Base-by-base conservation (phyloP, 1,140 invertebrate species). In the Chymomyza costata region DNA sequence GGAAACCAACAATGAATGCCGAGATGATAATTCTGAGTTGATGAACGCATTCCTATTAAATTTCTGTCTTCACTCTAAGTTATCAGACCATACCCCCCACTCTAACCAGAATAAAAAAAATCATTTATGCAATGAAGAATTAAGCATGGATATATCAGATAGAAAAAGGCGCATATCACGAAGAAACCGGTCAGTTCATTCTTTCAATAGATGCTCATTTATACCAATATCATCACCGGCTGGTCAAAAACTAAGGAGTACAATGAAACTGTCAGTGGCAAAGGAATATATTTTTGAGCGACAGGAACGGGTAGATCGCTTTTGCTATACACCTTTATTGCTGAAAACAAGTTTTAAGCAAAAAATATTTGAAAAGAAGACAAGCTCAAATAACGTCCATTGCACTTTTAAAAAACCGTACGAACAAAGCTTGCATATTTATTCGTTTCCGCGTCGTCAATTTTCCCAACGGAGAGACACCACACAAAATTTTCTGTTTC, bases 201-300 rank as follows among this genome's bases (percentile, higher is more conserved):
- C 86, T 19, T 80, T 89, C 6, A 82, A 86, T 37, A 83, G 87
- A 31, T 89, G 85, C 53, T 65, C 87, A 10, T 84, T 85, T 35
- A 89, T 89, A 31, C 88, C 88, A 7, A 87, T 89, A 52, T 89
- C 88, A 1, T 89, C 88, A 13, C 88, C 88, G n/a, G 88, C 88
- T 21, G 88, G 88, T 6, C 74, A 89, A 8, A 73, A 86, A 35
- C 61, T 89, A 39, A 68, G 86, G 1, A 87, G 87, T 53, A 86
- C 87, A 8, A 87, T 88, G 1, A 89, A 89, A 55, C 70, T 85
- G 37, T 40, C 60, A 17, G 87, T 89, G 74, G 87, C 87, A 0
- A 74, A 85, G 51, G 86, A 85, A 6, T 88, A 86, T 40, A 83
- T 88, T n/a, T 85, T 84, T 35, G 88, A 89, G 60, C 84, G 88